Conservation (phyloP, 2,113 vertebrate genomes). For the Orthonyx spaldingii region DNA sequence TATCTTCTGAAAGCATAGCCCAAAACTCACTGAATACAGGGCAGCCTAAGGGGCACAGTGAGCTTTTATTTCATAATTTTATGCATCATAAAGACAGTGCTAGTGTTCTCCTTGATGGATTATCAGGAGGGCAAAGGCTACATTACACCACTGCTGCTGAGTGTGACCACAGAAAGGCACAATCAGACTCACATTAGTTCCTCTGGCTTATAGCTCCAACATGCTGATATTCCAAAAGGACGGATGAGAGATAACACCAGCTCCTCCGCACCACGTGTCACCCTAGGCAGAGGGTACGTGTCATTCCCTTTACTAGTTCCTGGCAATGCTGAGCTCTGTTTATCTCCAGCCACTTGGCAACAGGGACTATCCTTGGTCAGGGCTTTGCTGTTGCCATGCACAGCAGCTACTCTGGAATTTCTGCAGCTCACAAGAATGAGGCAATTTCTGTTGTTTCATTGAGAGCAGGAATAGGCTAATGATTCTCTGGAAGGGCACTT, state of each 20-base stretch:
- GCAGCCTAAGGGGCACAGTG: neutral
- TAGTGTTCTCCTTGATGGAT: neutral
- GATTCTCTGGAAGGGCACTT: neutral
- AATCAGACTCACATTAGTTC: neutral
- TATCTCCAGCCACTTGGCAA: neutral
- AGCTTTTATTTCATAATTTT: neutral
- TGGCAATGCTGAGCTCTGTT: neutral
- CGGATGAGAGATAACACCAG: neutral
- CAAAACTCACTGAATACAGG: neutral
- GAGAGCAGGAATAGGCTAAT: neutral
- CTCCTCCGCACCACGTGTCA: neutral
- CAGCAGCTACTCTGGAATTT: neutral
- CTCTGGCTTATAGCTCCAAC: neutral
- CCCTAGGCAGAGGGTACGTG: neutral
- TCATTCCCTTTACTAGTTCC: neutral
- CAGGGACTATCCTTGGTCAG: neutral
- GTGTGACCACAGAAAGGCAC: neutral
- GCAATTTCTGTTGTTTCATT: neutral
- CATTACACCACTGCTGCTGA: neutral
- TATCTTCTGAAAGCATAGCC: neutral
- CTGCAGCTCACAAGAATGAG: neutral
- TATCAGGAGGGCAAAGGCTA: neutral
- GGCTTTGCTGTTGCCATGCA: neutral
- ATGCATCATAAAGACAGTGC: neutral
- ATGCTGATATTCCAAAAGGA: neutral